Evolutionary conservation across 2,888 invertebrate genomes (phyloP), one percentile per base, ranked within the genome.

Genomic region (Eudemis profundana): DNA sequence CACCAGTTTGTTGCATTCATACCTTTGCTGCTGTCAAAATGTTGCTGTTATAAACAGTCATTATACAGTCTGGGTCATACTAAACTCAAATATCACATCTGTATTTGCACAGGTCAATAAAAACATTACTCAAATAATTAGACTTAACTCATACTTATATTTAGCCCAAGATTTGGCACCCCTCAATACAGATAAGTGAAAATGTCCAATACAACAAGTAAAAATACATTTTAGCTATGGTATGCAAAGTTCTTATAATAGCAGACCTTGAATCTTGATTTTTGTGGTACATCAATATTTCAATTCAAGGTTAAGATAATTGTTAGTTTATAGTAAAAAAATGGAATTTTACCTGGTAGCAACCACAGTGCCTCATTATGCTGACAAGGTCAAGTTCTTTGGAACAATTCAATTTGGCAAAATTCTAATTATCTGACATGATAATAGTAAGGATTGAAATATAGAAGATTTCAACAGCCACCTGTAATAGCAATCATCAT

Each of bases 231-330:
- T 19, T n/a, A 51, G 50, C 21, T 46, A 19, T 36, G 50, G 17
- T 27, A 14, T 29, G 49, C 15, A 19, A 15, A 51, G 36, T 33
- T 33, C 33, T 19, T 33, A 46, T 42, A 62, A 62, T 62, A 54
- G 53, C 21, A 38, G 46, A 50, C 62, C 62, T 54, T 62, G 38
- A 27, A 40, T 3, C 33, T 57, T 57, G 46, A 46, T 33, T 44
- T 19, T 33, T 33, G 19, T 17, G 33, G 14, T 27, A 62, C 23
- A 62, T 62, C 54, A 36, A 62, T 21, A 38, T 61, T 33, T 21
- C 5, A 46, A 51, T 3, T 19, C 62, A 62, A 54, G 62, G 62
- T 62, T 47, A 62, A 19, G n/a, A 12, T 47, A 38, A 54, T 54
- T 27, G 46, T 53, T 27, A 14, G 53, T 40, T 47, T 14, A 61